Conservation (phyloP, 2,888 invertebrate genomes). For the Stenoptilia bipunctidactyla region DNA sequence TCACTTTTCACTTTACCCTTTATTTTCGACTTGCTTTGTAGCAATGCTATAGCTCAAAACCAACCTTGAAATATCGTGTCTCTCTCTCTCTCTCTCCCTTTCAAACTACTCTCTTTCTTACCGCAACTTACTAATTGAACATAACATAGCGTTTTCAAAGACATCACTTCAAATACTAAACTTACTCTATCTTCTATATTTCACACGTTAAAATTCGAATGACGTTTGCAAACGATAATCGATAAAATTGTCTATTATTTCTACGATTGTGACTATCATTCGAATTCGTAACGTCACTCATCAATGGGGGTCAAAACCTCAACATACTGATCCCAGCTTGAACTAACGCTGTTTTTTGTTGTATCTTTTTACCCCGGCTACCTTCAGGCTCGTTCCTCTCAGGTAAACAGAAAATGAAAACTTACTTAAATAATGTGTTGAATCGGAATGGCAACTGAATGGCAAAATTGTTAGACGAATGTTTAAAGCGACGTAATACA, state of each 20-base stretch:
- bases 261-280: constrained; percentile 5
- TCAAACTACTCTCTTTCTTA: constrained; percentile 18
- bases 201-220: not conserved
- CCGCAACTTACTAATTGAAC: constrained; percentile 1
- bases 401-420: constrained; percentile 75
- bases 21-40: constrained; percentile 64
- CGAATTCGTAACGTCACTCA: constrained; percentile 6
- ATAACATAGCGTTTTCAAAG: too few relatives aligned
- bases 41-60: constrained; percentile 62
- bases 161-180: not conserved
- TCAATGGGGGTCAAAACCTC: constrained; percentile 10
- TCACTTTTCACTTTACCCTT: constrained; percentile 50
- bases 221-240: not conserved
- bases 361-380: constrained; percentile 75
- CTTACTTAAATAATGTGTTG: constrained; percentile 46
- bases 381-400: constrained; percentile 88
- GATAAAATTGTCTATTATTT: not conserved
- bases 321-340: constrained; percentile 17
- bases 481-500: constrained; percentile 32
- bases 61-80: too few relatives aligned
- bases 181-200: constrained; percentile 1
- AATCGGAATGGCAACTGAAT: constrained; percentile 66
- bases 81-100: constrained; percentile 25
- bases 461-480: constrained; percentile 65
- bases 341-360: constrained; percentile 72